Evolutionary conservation across 2,888 invertebrate species (phyloP), one percentile per base, ranked within the genome.

Genomic region (Apotomis turbidana): DNA sequence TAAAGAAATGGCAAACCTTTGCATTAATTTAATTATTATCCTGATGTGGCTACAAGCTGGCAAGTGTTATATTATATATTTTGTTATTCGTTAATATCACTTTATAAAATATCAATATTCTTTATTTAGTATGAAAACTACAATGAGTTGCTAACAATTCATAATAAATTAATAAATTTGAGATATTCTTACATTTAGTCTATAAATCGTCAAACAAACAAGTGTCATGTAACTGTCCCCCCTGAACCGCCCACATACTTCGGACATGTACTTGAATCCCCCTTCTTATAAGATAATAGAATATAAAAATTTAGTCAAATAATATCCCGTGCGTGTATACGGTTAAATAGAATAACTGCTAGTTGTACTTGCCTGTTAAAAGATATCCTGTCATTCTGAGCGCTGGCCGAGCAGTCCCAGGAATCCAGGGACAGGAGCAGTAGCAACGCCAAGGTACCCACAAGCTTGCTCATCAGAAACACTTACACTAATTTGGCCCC

Each of bases 381-480:
- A 76, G 90, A 89, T 81, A 93, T 90, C 81, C 87, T 92, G 76
- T 93, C 91, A 88, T 91, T 81, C 79, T 91, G 91, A 78, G 84
- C 85, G 82, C 86, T 93, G 75, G 90, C 90, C 64, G 89, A 87
- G 81, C 91, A 93, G 82, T 91, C 88, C 83, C 87, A 87, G 81
- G 89, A 90, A 78, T 92, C 89, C 79, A 92, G 85, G 80, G 85
- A 90, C 80, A 91, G 80, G 73, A 91, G 81, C 76, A 93, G 82
- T 75, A 92, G 80, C 76, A 89, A 83, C 76, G 87, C 84, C 73
- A 85, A 82, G 62, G 83, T 79, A 79, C 86, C 82, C 79, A 84
- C 82, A 81, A 85, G 86, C 87, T 90, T 87, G 89, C 85, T 92
- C 93, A 93, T 93, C 87, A 91, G 92, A 91, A 85, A 84, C 86